Evolutionary conservation across 2,113 vertebrate genomes (phyloP), one percentile per base, ranked within the genome.

Genomic region (Vidua macroura): DNA sequence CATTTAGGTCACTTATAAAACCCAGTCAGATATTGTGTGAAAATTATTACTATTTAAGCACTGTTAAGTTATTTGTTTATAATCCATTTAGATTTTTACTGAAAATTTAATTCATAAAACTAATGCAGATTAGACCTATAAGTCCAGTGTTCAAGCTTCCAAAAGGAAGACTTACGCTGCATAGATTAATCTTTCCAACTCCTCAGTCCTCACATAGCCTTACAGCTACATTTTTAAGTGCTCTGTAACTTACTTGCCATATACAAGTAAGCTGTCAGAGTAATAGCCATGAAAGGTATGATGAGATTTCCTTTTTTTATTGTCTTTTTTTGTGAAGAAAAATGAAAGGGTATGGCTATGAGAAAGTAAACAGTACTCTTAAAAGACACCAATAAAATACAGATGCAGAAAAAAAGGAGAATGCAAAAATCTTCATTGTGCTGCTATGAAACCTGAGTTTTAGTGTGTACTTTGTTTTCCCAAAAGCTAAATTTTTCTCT

Each of bases 61-160:
- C 39, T 52, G 4, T 52, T 76, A 22, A 55, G 10, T 70, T 11
- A 59, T 80, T 80, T 90, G 31, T 55, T 94, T 69, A 62, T 80
- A 88, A 92, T 2, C 2, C 8, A 46, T 73, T 92, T 53, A 74
- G 17, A 86, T 67, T 70, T 80, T 67, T 59, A 35, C 10, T 68
- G 43, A 84, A 88, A 78, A 48, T 52, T 43, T 81, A 78, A 78
- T 81, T 93, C 4, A 77, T 39, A 63, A 81, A 88, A 83, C 31
- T 60, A 68, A 78, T 60, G 24, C 9, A 68, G 33, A 80, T 74
- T 90, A 41, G 15, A 88, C 78, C 10, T 4, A 1, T 9, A 66
- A 33, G 0, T 68, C 27, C 39, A 31, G 25, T 7, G 10, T 41
- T 64, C 31, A 81, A 20, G 2, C 4, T 63, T 74, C 39, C 25